These are phyloP conservation scores for Tenthredo amoena DNA, from an alignment of 2,888 invertebrate species.

Conservation along the genomic window DNA sequence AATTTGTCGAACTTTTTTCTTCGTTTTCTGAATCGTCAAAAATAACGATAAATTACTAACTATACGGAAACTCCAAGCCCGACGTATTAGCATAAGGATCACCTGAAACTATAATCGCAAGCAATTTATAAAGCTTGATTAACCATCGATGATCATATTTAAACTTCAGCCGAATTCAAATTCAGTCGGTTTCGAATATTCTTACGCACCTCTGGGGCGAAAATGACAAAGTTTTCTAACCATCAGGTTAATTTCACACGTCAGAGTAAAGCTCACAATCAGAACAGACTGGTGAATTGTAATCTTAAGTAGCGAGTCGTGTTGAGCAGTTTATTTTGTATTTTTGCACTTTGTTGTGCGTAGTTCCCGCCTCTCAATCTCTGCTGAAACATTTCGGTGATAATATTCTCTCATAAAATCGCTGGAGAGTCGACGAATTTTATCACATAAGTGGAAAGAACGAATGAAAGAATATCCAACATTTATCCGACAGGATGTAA, in stretches of 20 bases:
- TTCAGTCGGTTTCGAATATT: background rate
- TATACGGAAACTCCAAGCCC: background rate
- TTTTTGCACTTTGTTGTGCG: background rate
- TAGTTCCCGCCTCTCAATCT: background rate
- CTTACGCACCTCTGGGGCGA: background rate
- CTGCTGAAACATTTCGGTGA: background rate
- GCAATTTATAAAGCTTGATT: background rate
- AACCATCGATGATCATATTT: background rate
- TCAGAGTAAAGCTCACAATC: background rate
- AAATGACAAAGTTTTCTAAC: background rate
- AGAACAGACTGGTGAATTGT: background rate
- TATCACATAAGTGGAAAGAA: background rate
- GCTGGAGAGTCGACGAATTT: too few relatives aligned
- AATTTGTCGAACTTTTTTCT: constrained; percentile 12
- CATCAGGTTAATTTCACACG: background rate
- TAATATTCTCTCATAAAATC: background rate
- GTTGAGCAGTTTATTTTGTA: constrained; percentile 13
- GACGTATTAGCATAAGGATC: background rate
- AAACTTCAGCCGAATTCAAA: background rate
- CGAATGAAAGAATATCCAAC: background rate
- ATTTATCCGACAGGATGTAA: background rate
- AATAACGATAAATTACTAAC: background rate
- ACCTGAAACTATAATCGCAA: background rate
- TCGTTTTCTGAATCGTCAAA: background rate
- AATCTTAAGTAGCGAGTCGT: constrained; percentile 27